Evolutionary conservation across 2,113 vertebrate genomes (phyloP), one percentile per base, ranked within the genome.

Genomic region (Myrmecobius fasciatus): DNA sequence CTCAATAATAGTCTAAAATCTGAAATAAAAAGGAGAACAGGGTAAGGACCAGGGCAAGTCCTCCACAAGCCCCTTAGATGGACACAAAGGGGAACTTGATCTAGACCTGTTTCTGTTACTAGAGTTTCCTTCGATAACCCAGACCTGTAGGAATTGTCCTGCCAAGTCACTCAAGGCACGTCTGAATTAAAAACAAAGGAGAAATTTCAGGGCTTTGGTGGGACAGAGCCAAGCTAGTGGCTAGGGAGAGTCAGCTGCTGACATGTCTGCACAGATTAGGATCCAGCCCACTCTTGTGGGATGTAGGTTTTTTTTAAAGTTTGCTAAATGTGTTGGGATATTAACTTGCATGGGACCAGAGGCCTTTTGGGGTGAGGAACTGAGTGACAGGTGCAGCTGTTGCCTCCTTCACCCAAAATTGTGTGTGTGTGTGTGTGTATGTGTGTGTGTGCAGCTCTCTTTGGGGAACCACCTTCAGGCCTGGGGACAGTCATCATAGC

Each of bases 281-380:
- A 3, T 9, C 17, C 49, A 22, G 47, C 52, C 83, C 36, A 26
- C 31, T 49, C 25, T 12, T 75, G 43, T 26, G 89, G 92, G 67
- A n/a, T 83, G n/a, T 83, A n/a, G n/a, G 67, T 67, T 75, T 75
- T 53, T 53, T 83, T 92, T 52, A 46, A 83, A 43, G 92, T 96
- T 95, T 60, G 88, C 47, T 31, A n/a, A 88, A 88, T 90, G 53
- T 83, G 95, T 89, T 75, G 53, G 95, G 97, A 94, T 88, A 91
- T 94, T 47, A 48, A 91, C 83, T 93, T 43, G 89, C 51, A 0
- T 1, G 6, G 92, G n/a, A 89, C 90, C 92, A 47, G 91, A 93
- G 49, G 51, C 52, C 67, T 49, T 67, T 22, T 90, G 92, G 49
- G 0, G 31, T 89, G 60, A 93, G n/a, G 52, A 24, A 46, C 83